Conservation (phyloP, 2,113 vertebrate genomes). For the Tupaia chinensis region DNA sequence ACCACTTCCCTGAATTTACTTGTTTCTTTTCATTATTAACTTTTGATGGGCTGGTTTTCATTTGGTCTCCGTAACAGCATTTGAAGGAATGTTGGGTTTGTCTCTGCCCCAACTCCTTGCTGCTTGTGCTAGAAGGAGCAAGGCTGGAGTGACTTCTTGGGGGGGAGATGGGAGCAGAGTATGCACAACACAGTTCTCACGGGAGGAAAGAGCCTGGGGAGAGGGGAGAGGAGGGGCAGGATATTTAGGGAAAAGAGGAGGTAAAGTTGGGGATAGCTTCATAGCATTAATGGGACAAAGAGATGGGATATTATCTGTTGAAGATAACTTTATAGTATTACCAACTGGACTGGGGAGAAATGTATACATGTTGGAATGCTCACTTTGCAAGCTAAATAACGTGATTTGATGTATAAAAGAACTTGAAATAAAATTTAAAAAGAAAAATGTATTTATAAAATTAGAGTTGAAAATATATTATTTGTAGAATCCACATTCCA, state of each 20-base stretch:
- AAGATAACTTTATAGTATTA: too few relatives aligned
- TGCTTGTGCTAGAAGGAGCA: not conserved
- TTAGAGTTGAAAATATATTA: not conserved
- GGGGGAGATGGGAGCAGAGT: not conserved
- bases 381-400: too few relatives aligned
- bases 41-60: conserved; percentile 35
- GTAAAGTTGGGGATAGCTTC: not conserved
- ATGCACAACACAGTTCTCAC: not conserved
- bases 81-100: conserved; percentile 11
- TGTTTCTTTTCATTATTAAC: not conserved
- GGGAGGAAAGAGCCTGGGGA: not conserved
- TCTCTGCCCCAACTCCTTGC: conserved; percentile 7
- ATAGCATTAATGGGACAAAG: not conserved
- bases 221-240: accelerated
- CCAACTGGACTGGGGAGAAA: too few relatives aligned
- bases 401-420: too few relatives aligned
- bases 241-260: not conserved
- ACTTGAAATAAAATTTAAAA: too few relatives aligned
- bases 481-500: not conserved
- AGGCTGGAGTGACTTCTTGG: not conserved
- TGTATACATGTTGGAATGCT: too few relatives aligned
- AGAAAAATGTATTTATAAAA: not conserved
- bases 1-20: not conserved
- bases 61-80: not conserved
- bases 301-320: too few relatives aligned